These are phyloP conservation scores for Butorides virescens DNA, from an alignment of 2,113 vertebrate genomes.

Conservation along the genomic window DNA sequence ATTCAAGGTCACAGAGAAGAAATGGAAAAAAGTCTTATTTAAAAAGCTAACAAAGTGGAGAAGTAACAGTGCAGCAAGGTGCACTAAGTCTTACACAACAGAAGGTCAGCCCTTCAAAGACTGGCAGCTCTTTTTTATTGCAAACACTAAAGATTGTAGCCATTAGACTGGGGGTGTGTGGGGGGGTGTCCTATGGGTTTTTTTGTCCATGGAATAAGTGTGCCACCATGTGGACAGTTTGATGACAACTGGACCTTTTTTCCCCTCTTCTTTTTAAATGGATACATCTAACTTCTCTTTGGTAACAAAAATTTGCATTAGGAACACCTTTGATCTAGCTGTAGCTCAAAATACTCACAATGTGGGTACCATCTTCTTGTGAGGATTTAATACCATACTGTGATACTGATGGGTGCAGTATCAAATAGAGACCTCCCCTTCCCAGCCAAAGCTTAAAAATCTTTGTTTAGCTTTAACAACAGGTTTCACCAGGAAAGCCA, in stretches of 20 bases:
- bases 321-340: background rate
- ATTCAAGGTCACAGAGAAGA: background rate
- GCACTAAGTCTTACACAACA: background rate
- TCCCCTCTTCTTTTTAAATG: background rate
- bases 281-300: background rate
- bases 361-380: background rate
- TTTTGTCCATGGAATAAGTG: conserved; percentile 1
- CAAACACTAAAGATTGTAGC: background rate
- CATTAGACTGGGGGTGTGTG: background rate
- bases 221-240: conserved; percentile 68
- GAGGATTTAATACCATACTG: background rate
- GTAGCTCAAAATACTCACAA: background rate
- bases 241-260: background rate
- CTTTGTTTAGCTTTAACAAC: background rate
- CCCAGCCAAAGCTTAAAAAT: background rate
- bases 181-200: accelerated
- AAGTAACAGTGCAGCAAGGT: background rate
- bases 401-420: background rate
- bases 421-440: background rate
- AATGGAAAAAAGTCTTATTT: background rate
- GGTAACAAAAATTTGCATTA: background rate
- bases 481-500: background rate
- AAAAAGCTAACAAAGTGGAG: background rate
- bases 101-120: background rate
- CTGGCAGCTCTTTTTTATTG: background rate